A percentile compares a stretch with the other conserved stretches of the same genome.
Evolutionary conservation across 1,140 invertebrate genomes (phyloP).

Genomic region (Drosophila repletoides): DNA sequence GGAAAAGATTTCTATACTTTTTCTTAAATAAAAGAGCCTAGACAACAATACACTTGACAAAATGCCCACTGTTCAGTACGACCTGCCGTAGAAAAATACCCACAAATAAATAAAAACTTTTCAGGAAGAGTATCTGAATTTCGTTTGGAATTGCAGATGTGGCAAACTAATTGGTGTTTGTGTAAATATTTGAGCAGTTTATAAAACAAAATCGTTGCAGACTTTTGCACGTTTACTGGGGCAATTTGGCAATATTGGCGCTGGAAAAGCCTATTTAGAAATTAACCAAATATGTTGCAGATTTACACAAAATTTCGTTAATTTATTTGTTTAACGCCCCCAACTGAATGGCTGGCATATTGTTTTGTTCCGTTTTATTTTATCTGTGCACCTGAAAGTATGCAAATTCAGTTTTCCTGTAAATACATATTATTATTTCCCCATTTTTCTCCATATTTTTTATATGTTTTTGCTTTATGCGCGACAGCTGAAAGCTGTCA

Average conservation of each 20-base stretch:
- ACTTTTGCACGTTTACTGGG: slow-evolving; percentile 22
- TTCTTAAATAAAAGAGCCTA: no score
- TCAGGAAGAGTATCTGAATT: not conserved
- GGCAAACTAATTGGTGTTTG: slow-evolving; percentile 6
- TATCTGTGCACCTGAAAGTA: slow-evolving; percentile 21
- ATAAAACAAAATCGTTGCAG: slow-evolving; percentile 56
- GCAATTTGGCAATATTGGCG: slow-evolving; percentile 57
- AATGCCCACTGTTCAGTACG: no score
- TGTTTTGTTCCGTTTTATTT: slow-evolving; percentile 5
- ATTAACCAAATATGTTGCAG: slow-evolving; percentile 69
- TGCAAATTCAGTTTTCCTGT: slow-evolving; percentile 37
- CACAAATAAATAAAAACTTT: no score
- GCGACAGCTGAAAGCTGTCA: slow-evolving; percentile 46
- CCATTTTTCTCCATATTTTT: slow-evolving; percentile 17
- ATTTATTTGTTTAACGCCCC: slow-evolving; percentile 67
- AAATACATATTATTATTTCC: slow-evolving; percentile 39
- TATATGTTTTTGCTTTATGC: slow-evolving; percentile 6
- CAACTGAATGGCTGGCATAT: slow-evolving; percentile 22
- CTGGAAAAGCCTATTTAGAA: slow-evolving; percentile 40
- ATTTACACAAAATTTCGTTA: slow-evolving; percentile 60
- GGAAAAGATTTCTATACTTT: no score
- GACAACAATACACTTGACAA: no score
- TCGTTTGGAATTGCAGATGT: not conserved
- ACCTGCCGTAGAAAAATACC: no score
- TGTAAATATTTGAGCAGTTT: slow-evolving; percentile 69